These are phyloP conservation scores for Amphipoea lucens DNA, from an alignment of 2,888 invertebrate genomes.

Conservation along the genomic window DNA sequence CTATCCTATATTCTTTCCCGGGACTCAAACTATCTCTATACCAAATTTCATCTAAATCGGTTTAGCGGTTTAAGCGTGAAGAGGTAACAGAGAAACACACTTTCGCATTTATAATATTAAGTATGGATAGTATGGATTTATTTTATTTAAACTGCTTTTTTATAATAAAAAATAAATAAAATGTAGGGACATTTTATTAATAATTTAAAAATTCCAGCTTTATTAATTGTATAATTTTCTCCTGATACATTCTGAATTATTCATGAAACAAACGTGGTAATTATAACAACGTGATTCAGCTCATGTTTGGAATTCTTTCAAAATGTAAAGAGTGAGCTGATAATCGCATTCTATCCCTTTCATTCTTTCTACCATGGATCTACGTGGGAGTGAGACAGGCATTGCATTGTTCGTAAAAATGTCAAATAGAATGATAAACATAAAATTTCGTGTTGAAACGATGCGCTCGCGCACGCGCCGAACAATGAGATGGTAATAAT, in stretches of 20 bases:
- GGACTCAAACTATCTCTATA: no score
- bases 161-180: neutral
- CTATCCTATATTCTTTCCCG: no score
- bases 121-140: no score
- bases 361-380: slow-evolving; percentile 67
- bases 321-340: slow-evolving; percentile 79
- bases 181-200: neutral
- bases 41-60: no score
- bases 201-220: neutral
- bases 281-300: slow-evolving; percentile 87
- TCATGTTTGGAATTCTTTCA: slow-evolving; percentile 80
- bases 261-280: slow-evolving; percentile 76
- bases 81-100: no score
- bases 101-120: no score
- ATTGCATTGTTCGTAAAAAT: slow-evolving; percentile 87
- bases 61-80: no score
- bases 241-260: slow-evolving; percentile 35
- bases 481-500: slow-evolving; percentile 82
- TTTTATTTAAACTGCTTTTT: neutral
- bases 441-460: slow-evolving; percentile 87
- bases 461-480: slow-evolving; percentile 78
- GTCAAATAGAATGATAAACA: slow-evolving; percentile 90
- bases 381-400: slow-evolving; percentile 75
- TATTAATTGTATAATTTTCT: slow-evolving; percentile 24
- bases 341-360: slow-evolving; percentile 81